A percentile compares a stretch with the other conserved stretches of the same genome.
phyloP scores from a whole-genome alignment of 1,140 invertebrate species.

The Uloborus diversus region DNA sequence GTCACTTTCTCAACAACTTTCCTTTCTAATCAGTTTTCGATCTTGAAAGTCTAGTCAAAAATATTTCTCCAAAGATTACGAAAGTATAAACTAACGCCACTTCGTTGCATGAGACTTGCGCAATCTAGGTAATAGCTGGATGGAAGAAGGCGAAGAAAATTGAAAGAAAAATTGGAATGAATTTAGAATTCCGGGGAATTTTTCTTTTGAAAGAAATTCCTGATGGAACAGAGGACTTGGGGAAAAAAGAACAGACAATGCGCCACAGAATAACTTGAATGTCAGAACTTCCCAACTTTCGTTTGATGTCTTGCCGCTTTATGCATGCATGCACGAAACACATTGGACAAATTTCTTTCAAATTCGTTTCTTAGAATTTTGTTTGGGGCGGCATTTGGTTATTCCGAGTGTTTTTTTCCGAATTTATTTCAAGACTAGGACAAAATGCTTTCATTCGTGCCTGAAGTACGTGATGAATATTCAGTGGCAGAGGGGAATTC shows the following conservation, averaged over 20 bases:
- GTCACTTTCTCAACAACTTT: too few species aligned
- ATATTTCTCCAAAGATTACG: too few species aligned
- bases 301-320: neutral
- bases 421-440: too few species aligned
- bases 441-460: neutral
- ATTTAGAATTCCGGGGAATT: neutral
- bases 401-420: too few species aligned
- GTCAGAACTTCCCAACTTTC: neutral
- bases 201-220: neutral
- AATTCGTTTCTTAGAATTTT: slow-evolving; percentile 23
- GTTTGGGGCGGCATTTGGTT: neutral
- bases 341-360: slow-evolving; percentile 1
- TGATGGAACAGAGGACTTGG: neutral
- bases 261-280: neutral
- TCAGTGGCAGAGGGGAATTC: slow-evolving; percentile 11
- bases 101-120: neutral
- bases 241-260: neutral
- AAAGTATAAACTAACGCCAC: too few species aligned
- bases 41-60: too few species aligned
- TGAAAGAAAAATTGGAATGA: neutral
- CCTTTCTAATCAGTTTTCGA: too few species aligned
- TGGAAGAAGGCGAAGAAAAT: neutral
- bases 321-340: neutral
- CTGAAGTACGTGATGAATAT: slow-evolving; percentile 25
- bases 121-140: neutral